Base-by-base conservation (phyloP, 2,797 vertebrate genomes). In the Champsocephalus gunnari region DNA sequence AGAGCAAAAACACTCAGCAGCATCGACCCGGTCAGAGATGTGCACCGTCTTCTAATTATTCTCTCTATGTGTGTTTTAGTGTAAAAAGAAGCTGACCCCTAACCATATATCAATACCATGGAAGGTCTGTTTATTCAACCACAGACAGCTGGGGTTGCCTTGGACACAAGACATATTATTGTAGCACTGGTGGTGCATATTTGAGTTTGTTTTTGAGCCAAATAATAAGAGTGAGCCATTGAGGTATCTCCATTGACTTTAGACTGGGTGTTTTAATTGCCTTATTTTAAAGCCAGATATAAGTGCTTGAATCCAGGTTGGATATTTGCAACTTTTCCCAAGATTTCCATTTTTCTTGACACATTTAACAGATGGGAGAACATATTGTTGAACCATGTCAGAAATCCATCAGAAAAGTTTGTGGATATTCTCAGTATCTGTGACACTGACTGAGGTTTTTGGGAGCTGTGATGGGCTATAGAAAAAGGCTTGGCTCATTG, bases 101-200 rank as follows among this genome's bases (percentile, higher is more conserved):
- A 48, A 77, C 48, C 66, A 66, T 56, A 79, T 67, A 61, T 73
- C 76, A 56, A 76, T 45, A 75, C 19, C 17, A 3, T 66, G 17
- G 28, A 72, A 72, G 73, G 67, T 73, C 55, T 56, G 49, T 80
- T 86, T 75, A 82, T 80, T 84, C 68, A 60, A 55, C 62, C 60
- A 58, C 64, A 71, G 54, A 41, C 61, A 57, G 54, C 58, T 66
- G 44, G 38, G 54, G n/a, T 78, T 48, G 14, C 21, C 47, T 73
- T 68, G 69, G 59, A 55, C 28, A 74, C 58, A 58, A 61, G 34
- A 73, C 75, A 77, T 71, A 82, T 72, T 61, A 38, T 73, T 75
- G n/a, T 28, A 65, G 63, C 19, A 19, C 65, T 65, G 66, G 53
- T 67, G 67, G 57, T 68, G 72, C 59, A 81, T 81, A 73, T 62